phyloP scores from a whole-genome alignment of 2,797 vertebrate species.

The Parotocinclus haroldoi region DNA sequence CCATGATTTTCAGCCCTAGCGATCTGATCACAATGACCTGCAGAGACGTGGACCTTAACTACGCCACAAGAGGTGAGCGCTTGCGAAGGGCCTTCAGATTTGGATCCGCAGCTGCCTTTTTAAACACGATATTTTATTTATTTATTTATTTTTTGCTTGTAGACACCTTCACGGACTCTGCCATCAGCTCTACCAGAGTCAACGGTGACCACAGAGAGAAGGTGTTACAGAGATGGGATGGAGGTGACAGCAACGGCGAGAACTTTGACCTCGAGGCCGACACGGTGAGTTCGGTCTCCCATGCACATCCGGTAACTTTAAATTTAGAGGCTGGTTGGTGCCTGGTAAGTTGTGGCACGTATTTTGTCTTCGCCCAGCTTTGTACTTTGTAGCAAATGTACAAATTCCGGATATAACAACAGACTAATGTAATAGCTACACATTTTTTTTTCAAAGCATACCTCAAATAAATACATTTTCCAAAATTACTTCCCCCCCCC shows the following conservation, averaged over 20 bases:
- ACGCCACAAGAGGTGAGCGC: constrained; percentile 81
- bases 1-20: constrained; percentile 86
- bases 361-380: too few relatives aligned
- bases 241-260: constrained; percentile 86
- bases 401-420: too few relatives aligned
- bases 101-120: too few relatives aligned
- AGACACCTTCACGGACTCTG: constrained; percentile 90
- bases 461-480: too few relatives aligned
- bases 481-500: too few relatives aligned
- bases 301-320: too few relatives aligned
- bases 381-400: too few relatives aligned
- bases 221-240: constrained; percentile 89
- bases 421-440: too few relatives aligned
- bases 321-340: too few relatives aligned
- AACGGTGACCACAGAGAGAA: constrained; percentile 93
- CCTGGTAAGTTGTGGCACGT: too few relatives aligned
- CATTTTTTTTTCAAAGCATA: too few relatives aligned
- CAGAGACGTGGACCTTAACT: constrained; percentile 89
- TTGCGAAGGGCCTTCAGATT: not conserved
- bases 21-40: constrained; percentile 88
- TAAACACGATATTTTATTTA: too few relatives aligned
- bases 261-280: constrained; percentile 87
- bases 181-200: constrained; percentile 80
- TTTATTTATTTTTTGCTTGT: constrained; percentile 28
- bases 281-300: constrained; percentile 67